A percentile compares a stretch with the other conserved stretches of the same genome.
Evolutionary conservation across 2,888 invertebrate species (phyloP).

Genomic region (Adela reaumurella): DNA sequence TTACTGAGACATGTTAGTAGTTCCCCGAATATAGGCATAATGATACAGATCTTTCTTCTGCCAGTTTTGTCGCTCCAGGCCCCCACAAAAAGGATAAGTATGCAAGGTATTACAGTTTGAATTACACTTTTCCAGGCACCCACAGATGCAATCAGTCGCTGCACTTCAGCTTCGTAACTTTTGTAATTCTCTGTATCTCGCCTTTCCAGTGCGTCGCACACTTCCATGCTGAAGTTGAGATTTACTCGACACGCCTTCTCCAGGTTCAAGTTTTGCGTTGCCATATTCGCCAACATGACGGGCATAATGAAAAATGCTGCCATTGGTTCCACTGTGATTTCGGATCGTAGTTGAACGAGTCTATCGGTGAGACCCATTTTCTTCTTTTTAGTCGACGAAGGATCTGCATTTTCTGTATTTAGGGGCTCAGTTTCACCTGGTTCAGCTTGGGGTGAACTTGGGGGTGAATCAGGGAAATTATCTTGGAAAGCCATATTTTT

Average conservation of each 20-base stretch:
- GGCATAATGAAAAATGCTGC: slow-evolving; percentile 25
- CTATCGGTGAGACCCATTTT: slow-evolving; percentile 25
- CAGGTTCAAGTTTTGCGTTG: slow-evolving; percentile 75
- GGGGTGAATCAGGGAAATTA: too few species aligned
- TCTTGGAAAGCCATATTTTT: too few species aligned
- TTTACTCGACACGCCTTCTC: slow-evolving; percentile 85
- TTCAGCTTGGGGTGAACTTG: too few species aligned
- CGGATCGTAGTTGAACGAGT: slow-evolving; percentile 16
- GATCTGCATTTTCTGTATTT: too few species aligned
- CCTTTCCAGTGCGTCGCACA: slow-evolving; percentile 68
- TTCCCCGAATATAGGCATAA: slow-evolving; percentile 69
- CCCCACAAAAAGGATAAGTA: slow-evolving; percentile 74
- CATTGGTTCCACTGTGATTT: slow-evolving; percentile 34
- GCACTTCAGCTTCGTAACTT: slow-evolving; percentile 57
- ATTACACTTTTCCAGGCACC: slow-evolving; percentile 76
- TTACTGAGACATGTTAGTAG: slow-evolving; percentile 66
- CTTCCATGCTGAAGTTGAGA: slow-evolving; percentile 62
- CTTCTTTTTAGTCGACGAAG: slow-evolving; percentile 5
- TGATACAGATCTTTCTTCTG: slow-evolving; percentile 68
- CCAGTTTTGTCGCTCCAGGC: slow-evolving; percentile 69
- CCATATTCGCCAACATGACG: slow-evolving; percentile 55
- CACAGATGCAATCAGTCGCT: slow-evolving; percentile 67
- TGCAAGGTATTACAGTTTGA: slow-evolving; percentile 72
- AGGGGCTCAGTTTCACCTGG: slow-evolving; percentile 16
- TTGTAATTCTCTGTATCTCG: slow-evolving; percentile 57